These are phyloP conservation scores for Drosophila kohkoa DNA, from an alignment of 1,140 invertebrate genomes.

Conservation along the genomic window DNA sequence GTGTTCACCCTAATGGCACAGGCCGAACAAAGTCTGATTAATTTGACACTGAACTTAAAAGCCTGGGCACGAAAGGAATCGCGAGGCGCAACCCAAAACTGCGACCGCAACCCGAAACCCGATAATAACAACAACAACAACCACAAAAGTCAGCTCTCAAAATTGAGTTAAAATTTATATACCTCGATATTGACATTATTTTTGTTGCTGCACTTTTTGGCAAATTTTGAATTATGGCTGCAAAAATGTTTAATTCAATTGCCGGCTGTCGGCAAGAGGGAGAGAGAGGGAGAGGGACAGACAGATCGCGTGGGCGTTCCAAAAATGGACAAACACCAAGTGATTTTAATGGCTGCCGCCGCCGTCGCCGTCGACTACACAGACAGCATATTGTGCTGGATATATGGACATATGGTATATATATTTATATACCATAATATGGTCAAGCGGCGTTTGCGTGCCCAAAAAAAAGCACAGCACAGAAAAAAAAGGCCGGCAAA, in stretches of 20 bases:
- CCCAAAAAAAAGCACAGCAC: conserved; percentile 53
- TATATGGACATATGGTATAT: conserved; percentile 21
- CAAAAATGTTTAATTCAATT: conserved; percentile 71
- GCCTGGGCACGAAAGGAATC: conserved; percentile 65
- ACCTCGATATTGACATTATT: conserved; percentile 51
- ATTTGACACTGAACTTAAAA: conserved; percentile 77
- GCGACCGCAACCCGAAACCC: conserved; percentile 4
- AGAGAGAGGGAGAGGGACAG: neutral
- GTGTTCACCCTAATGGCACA: conserved; percentile 48
- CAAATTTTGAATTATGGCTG: conserved; percentile 72
- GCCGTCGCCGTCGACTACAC: conserved; percentile 11
- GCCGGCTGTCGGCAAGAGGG: neutral
- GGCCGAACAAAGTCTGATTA: conserved; percentile 75
- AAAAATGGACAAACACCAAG: conserved; percentile 75
- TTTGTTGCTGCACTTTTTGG: conserved; percentile 60
- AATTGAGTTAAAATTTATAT: conserved; percentile 65
- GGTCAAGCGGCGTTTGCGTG: conserved; percentile 69
- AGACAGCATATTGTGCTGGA: conserved; percentile 5
- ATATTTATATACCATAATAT: conserved; percentile 20
- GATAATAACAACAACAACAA: neutral
- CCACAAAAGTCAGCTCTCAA: conserved; percentile 3
- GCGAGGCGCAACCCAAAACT: conserved; percentile 21
- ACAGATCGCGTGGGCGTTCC: conserved; percentile 70
- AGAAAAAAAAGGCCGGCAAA: conserved; percentile 64
- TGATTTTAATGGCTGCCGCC: conserved; percentile 69